These are phyloP conservation scores for Cephalopterus ornatus DNA, from an alignment of 2,113 vertebrate species.

Conservation along the genomic window DNA sequence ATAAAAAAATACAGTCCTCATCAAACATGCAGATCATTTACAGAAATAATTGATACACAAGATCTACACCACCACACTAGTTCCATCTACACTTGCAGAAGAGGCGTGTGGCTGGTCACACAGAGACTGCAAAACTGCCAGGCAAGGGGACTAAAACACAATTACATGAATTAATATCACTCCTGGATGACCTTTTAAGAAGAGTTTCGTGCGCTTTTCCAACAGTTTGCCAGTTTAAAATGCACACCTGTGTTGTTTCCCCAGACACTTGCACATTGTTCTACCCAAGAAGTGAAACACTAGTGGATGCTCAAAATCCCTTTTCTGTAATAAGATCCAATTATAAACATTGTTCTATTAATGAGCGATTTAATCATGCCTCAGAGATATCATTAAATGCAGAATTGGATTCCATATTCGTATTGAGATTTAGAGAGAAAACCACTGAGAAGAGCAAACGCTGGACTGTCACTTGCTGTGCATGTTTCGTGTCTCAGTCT, in stretches of 20 bases:
- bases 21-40: neutral
- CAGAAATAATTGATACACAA: neutral
- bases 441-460: neutral
- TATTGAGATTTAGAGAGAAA: neutral
- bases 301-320: neutral
- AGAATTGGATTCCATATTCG: neutral
- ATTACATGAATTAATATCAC: neutral
- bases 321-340: neutral
- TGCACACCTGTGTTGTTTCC: neutral
- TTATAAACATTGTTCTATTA: slow-evolving; percentile 6
- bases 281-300: neutral
- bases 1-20: neutral
- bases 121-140: neutral
- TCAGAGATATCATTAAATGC: slow-evolving; percentile 25
- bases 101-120: neutral
- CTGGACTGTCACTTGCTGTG: neutral
- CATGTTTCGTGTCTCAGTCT: neutral
- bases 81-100: neutral
- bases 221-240: neutral
- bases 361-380: neutral
- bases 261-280: neutral
- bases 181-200: neutral
- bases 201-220: accelerated
- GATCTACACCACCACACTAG: neutral
- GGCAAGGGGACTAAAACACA: neutral